A percentile compares a stretch with the other conserved stretches of the same genome.
phyloP scores from a whole-genome alignment of 30 jellyfish, hydroid and myxozoan species.

The Rhopilema esculentum region DNA sequence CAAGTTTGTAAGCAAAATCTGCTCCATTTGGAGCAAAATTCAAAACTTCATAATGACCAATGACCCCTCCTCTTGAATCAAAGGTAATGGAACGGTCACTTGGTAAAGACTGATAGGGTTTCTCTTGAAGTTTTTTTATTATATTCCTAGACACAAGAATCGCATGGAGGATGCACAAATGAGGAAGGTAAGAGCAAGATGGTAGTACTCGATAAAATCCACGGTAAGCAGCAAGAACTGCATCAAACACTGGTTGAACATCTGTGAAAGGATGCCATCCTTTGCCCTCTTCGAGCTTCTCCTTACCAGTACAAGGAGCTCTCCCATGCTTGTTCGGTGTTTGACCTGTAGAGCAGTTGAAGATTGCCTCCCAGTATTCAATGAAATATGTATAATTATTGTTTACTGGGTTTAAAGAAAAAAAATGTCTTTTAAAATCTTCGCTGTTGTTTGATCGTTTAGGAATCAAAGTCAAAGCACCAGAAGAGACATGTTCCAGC shows the following conservation, averaged over 20 bases:
- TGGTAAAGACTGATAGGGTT: not conserved
- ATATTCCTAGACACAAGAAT: not conserved
- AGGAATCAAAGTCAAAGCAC: constrained; percentile 48
- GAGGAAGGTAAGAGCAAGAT: not conserved
- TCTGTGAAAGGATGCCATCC: constrained; percentile 49
- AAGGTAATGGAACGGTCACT: constrained; percentile 34
- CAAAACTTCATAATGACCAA: constrained; percentile 27
- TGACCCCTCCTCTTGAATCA: constrained; percentile 42
- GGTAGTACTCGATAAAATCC: constrained; percentile 18
- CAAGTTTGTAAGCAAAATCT: constrained; percentile 9
- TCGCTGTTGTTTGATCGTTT: not conserved
- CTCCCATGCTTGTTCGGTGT: not conserved
- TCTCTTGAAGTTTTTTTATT: not conserved
- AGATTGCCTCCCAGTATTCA: constrained; percentile 54
- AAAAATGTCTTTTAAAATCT: constrained; percentile 44
- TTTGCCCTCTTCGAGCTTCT: constrained; percentile 29
- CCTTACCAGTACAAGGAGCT: constrained; percentile 31
- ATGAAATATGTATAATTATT: constrained; percentile 19
- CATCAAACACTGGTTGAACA: constrained; percentile 56
- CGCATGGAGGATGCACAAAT: constrained; percentile 1
- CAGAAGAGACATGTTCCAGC: constrained; percentile 54
- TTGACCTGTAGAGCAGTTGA: constrained; percentile 31
- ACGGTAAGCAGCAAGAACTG: constrained; percentile 26
- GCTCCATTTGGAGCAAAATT: not conserved
- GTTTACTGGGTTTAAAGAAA: constrained; percentile 39